Evolutionary conservation across 2,888 invertebrate species (phyloP).

Genomic region (Mechanitis messenoides): DNA sequence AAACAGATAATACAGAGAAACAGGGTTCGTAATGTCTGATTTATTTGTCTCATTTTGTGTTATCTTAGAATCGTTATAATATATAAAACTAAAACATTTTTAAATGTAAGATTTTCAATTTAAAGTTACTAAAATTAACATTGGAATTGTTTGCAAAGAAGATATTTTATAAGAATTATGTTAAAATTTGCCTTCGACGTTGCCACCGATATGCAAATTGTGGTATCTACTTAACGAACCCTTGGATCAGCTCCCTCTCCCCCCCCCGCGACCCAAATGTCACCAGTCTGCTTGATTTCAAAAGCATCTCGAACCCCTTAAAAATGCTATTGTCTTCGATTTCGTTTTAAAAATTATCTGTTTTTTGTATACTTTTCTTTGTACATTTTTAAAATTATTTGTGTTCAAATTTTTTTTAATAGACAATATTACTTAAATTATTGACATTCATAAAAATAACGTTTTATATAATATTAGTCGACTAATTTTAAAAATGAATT

Average conservation of each 20-base stretch:
- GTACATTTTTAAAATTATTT: neutral
- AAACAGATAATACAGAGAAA: neutral
- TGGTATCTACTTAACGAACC: slow-evolving; percentile 7
- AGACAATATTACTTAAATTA: too few species aligned
- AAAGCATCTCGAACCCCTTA: slow-evolving; percentile 23
- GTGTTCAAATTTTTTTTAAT: neutral
- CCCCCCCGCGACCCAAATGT: slow-evolving; percentile 24
- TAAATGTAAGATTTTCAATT: neutral
- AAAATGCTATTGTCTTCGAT: slow-evolving; percentile 19
- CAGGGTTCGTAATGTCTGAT: neutral
- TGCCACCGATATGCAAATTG: slow-evolving; percentile 17
- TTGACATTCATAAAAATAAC: too few species aligned
- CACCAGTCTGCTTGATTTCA: slow-evolving; percentile 24
- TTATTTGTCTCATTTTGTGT: too few species aligned
- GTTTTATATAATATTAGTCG: too few species aligned
- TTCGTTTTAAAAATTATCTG: slow-evolving; percentile 18
- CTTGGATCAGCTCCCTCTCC: slow-evolving; percentile 8
- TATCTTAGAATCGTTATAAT: too few species aligned
- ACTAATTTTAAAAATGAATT: too few species aligned
- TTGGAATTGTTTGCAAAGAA: neutral
- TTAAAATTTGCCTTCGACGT: slow-evolving; percentile 10
- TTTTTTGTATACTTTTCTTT: neutral
- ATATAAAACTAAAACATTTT: neutral
- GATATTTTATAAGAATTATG: slow-evolving; percentile 1
- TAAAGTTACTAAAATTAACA: neutral